Base-by-base conservation (phyloP, 2,113 vertebrate species). In the Oryzias curvinotus region DNA sequence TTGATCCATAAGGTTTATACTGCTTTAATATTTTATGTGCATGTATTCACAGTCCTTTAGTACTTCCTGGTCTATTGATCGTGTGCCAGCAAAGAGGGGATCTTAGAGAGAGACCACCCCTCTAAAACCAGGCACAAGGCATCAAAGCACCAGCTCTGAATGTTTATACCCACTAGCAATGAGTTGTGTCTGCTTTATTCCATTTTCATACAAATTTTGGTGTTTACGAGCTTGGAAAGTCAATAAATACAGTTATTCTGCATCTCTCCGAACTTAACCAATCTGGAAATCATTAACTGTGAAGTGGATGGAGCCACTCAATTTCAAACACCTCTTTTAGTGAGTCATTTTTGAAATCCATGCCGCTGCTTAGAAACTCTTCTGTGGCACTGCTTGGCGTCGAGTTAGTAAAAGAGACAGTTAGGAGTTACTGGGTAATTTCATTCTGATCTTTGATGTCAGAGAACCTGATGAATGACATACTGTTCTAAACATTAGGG, bases 1-100 rank as follows among this genome's bases (percentile, higher is more conserved):
- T 45, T 57, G 49, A 53, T 67, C 65, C 65, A 13, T 10, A 2
- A 71, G 78, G 57, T 87, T 82, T 75, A 80, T 62, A 72, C 60
- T 13, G 16, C 80, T 80, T 91, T 61, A 91, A 88, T 91, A 89
- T 89, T 90, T 90, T 72, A 91, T 88, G 69, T 51, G 60, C 15
- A 54, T 73, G 63, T 77, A 78, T 75, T 49, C 36, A 67, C 71
- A 59, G 52, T 14, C 55, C 70, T 86, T 68, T 83, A 85, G 84
- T 73, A 83, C 86, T 85, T 79, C 82, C 62, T 50, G 68, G 57
- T 68, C 74, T 81, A 82, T 87, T 78, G 85, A 87, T 86, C 80
- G 74, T 61, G 65, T 15, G 42, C 52, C 12, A 52, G 65, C n/a
- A 55, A 42, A 44, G 68, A 57, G 61, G 42, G 56, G 13, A 44